phyloP scores from a whole-genome alignment of 2,797 vertebrate genomes.

The Lophura swinhoii region DNA sequence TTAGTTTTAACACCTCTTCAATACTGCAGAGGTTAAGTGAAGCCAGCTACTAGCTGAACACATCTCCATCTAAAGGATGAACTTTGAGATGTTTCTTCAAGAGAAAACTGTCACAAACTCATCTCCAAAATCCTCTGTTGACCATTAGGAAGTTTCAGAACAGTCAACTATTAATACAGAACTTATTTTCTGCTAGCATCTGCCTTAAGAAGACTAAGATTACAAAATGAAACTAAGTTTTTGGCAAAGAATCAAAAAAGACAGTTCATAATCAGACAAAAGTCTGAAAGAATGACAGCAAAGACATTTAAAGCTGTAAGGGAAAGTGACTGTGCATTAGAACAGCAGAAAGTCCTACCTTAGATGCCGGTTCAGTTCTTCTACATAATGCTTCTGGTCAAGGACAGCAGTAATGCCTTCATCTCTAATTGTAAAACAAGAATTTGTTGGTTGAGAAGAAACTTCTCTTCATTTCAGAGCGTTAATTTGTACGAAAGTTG shows the following conservation, averaged over 20 bases:
- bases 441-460: constrained; percentile 17
- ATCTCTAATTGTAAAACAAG: constrained; percentile 80
- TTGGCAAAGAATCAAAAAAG: neutral
- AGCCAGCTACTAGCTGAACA: neutral
- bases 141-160: neutral
- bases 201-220: neutral
- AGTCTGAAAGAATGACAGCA: neutral
- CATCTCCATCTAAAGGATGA: neutral
- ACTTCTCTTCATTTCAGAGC: neutral
- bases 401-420: constrained; percentile 92
- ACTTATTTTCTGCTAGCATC: neutral
- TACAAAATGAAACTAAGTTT: neutral
- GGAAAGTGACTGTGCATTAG: neutral
- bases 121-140: neutral
- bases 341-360: constrained; percentile 74
- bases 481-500: neutral
- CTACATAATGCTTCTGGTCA: constrained; percentile 98
- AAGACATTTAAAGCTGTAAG: neutral
- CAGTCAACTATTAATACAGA: neutral
- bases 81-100: neutral
- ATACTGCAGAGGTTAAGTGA: neutral
- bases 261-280: neutral
- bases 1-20: neutral
- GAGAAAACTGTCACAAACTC: neutral
- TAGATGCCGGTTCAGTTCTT: constrained; percentile 95